Percentiles rank a stretch among this genome's conserved stretches.
These are phyloP conservation scores for Rhinatrema bivittatum DNA, from an alignment of 2,797 vertebrate species.

Conservation along the genomic window DNA sequence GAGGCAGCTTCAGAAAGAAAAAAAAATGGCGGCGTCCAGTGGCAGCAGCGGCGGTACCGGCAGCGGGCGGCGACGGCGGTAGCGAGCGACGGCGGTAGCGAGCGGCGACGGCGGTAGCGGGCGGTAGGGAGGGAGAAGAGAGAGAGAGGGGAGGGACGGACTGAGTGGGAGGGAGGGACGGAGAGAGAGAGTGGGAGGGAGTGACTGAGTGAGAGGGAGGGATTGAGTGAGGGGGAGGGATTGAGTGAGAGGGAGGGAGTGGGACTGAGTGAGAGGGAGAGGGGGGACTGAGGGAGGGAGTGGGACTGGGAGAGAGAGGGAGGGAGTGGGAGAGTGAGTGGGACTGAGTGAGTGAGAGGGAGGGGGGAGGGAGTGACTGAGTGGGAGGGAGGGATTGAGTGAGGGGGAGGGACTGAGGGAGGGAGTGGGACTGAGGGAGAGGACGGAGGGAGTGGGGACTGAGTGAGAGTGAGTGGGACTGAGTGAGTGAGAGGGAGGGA, in stretches of 20 bases:
- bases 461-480: not conserved
- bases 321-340: not conserved
- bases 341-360: not conserved
- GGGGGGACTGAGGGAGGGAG: no score
- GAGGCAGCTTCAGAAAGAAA: no score
- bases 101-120: no score
- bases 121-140: no score
- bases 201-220: not conserved
- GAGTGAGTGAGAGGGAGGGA: conserved; percentile 17
- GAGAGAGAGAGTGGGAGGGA: not conserved
- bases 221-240: not conserved
- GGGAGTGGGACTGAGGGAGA: no score
- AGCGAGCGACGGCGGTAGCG: no score
- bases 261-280: not conserved
- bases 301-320: not conserved
- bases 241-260: not conserved
- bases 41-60: no score
- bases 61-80: no score
- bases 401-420: not conserved
- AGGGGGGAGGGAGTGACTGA: conserved; percentile 5
- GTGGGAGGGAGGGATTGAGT: not conserved
- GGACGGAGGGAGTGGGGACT: conserved; percentile 4
- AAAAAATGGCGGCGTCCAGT: no score
- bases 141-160: no score
- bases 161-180: not conserved